phyloP scores from a whole-genome alignment of 2,797 vertebrate genomes.

The Pantherophis alleghaniensis region DNA sequence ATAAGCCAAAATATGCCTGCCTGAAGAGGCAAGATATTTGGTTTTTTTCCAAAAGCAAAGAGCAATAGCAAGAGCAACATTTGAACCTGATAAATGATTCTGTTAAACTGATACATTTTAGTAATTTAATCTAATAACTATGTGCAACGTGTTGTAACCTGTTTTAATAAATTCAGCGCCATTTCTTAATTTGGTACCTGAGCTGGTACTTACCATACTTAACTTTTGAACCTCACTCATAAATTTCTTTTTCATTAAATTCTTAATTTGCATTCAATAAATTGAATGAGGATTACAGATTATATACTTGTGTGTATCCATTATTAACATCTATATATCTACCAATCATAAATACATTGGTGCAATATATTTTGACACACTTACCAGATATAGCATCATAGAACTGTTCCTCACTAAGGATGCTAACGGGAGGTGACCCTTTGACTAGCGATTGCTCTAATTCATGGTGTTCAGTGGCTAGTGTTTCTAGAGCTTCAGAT shows the following conservation, averaged over 20 bases:
- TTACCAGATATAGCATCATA: constrained; percentile 94
- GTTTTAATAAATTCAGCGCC: not conserved
- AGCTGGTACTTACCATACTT: not conserved
- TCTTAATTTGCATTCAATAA: not conserved
- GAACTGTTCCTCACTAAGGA: constrained; percentile 93
- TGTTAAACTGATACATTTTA: not conserved
- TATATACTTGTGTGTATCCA: not conserved
- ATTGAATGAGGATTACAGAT: not conserved
- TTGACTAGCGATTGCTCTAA: constrained; percentile 91
- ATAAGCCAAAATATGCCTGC: not conserved
- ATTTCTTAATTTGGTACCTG: not conserved
- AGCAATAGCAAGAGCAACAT: not conserved
- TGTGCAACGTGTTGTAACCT: not conserved
- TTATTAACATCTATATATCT: not conserved
- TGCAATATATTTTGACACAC: constrained; percentile 27
- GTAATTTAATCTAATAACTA: not conserved
- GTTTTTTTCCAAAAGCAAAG: not conserved
- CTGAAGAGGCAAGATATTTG: not conserved
- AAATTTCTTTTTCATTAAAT: not conserved
- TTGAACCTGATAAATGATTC: not conserved
- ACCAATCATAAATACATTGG: not conserved
- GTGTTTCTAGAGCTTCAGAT: constrained; percentile 91
- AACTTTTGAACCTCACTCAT: not conserved
- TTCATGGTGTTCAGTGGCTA: constrained; percentile 94
- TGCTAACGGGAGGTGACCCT: constrained; percentile 82